Percentiles rank a stretch among this genome's conserved stretches.
Conservation (phyloP, 2,113 vertebrate species). For the Siphamia tubifer region DNA sequence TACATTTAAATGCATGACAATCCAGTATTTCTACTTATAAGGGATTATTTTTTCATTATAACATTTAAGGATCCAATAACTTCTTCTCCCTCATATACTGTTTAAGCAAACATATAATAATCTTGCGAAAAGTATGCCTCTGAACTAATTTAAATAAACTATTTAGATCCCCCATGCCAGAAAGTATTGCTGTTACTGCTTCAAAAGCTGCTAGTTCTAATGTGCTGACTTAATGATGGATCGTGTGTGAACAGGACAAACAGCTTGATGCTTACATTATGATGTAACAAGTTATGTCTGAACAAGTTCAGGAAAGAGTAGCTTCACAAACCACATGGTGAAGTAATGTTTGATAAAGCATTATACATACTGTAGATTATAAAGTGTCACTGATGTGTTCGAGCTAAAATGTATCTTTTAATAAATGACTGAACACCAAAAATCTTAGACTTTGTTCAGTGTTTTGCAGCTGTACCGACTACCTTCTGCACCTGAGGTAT, state of each 20-base stretch:
- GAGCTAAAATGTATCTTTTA: background rate
- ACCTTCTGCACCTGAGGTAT: constrained; percentile 26
- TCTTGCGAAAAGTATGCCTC: background rate
- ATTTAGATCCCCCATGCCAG: background rate
- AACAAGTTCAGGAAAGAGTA: constrained; percentile 2
- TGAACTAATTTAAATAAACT: background rate
- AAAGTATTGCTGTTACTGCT: background rate
- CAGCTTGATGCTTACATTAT: background rate
- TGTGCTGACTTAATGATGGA: background rate
- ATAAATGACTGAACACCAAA: constrained; percentile 1
- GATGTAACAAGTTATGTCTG: constrained; percentile 3
- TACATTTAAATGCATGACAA: no score
- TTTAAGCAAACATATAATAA: no score
- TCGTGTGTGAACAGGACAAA: constrained; percentile 27
- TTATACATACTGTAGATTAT: background rate
- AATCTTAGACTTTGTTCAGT: background rate
- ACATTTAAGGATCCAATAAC: no score
- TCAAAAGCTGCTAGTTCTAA: constrained; percentile 14
- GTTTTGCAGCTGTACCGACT: background rate
- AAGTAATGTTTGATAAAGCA: constrained; percentile 6
- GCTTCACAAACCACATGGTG: background rate
- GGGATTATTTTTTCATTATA: no score
- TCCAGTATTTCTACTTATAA: no score
- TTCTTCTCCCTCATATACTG: no score
- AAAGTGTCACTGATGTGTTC: background rate